phyloP scores from a whole-genome alignment of 2,797 vertebrate species.

The Danio tinwini region DNA sequence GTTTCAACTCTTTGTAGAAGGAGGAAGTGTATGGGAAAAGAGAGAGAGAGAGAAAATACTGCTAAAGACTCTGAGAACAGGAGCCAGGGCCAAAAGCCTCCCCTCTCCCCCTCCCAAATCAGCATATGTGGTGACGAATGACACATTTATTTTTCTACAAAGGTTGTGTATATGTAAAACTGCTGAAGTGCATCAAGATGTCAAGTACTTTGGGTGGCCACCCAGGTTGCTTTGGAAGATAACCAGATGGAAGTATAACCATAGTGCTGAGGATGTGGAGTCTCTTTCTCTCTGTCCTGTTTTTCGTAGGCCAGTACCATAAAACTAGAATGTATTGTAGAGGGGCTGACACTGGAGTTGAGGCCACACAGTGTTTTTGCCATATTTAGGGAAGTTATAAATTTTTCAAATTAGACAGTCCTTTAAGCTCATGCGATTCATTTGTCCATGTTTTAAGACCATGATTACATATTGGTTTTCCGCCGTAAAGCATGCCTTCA shows the following conservation, averaged over 20 bases:
- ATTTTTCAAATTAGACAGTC: constrained; percentile 54
- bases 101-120: constrained; percentile 83
- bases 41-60: constrained; percentile 46
- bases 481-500: constrained; percentile 17
- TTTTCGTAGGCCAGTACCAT: constrained; percentile 57
- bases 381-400: constrained; percentile 60
- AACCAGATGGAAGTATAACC: constrained; percentile 98
- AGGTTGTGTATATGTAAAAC: constrained; percentile 99
- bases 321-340: constrained; percentile 49
- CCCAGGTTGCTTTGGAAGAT: constrained; percentile 99
- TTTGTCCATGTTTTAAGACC: constrained; percentile 3
- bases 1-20: constrained; percentile 25
- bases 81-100: constrained; percentile 70
- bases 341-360: constrained; percentile 48
- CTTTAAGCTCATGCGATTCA: constrained; percentile 50
- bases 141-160: constrained; percentile 99
- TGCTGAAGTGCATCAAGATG: constrained; percentile 99
- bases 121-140: constrained; percentile 99
- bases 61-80: constrained; percentile 71
- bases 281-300: constrained; percentile 49
- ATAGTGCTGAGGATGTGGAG: constrained; percentile 79
- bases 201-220: constrained; percentile 99
- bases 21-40: constrained; percentile 31
- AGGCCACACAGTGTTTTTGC: constrained; percentile 53
- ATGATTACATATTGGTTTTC: constrained; percentile 3